Evolutionary conservation across 2,113 vertebrate species (phyloP).

Genomic region (Heliornis fulica): DNA sequence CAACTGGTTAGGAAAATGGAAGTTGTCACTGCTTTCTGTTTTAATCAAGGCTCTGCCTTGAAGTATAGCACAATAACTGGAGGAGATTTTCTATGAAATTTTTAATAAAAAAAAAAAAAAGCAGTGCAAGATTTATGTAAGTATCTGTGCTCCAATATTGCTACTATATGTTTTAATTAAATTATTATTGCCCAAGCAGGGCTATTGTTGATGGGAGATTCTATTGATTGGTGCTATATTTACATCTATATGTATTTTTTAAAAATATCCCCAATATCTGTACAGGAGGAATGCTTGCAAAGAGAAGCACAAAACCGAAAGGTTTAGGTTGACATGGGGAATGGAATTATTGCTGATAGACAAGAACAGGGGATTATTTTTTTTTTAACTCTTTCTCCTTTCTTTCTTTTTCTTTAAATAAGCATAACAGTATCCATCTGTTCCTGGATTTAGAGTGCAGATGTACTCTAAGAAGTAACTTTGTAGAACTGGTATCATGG

Average conservation of each 20-base stretch:
- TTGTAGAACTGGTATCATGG: neutral
- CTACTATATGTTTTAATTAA: neutral
- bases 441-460: conserved; percentile 20
- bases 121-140: neutral
- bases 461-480: conserved; percentile 1
- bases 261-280: neutral
- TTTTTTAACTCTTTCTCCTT: neutral
- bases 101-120: neutral
- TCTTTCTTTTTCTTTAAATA: neutral
- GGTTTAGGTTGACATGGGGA: neutral
- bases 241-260: neutral
- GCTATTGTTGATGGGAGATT: neutral
- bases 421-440: conserved; percentile 29
- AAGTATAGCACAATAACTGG: neutral
- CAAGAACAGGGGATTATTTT: neutral
- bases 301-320: neutral
- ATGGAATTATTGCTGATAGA: neutral
- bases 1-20: neutral
- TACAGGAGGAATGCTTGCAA: neutral
- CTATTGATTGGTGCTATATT: neutral
- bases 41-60: neutral
- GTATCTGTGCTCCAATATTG: neutral
- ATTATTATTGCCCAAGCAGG: neutral
- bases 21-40: neutral
- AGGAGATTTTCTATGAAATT: neutral